phyloP scores from a whole-genome alignment of 2,888 invertebrate genomes.

The Achlya flavicornis region DNA sequence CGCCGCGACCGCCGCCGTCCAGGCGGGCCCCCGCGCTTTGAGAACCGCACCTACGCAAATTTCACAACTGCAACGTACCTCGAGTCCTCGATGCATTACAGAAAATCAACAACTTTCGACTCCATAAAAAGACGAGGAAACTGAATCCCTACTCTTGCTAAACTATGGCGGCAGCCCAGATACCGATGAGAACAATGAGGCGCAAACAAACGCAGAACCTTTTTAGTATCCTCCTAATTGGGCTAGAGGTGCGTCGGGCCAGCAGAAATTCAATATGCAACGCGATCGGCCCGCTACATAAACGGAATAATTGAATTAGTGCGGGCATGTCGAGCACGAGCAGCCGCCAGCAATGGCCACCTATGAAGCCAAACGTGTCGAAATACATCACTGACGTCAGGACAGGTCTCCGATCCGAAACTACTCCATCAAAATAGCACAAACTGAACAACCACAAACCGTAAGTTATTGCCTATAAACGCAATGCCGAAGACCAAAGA shows the following conservation, averaged over 20 bases:
- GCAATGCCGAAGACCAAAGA: conserved; percentile 22
- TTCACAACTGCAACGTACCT: conserved; percentile 68
- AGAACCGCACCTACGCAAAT: conserved; percentile 77
- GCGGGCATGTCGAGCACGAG: conserved; percentile 64
- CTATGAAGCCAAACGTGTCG: conserved; percentile 45
- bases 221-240: conserved; percentile 80
- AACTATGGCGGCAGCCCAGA: conserved; percentile 71
- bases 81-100: conserved; percentile 51
- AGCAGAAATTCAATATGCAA: conserved; percentile 78
- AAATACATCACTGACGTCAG: conserved; percentile 31
- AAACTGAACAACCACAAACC: conserved; percentile 24
- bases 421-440: conserved; percentile 20
- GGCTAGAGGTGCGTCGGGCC: conserved; percentile 63
- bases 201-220: conserved; percentile 72
- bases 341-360: conserved; percentile 50
- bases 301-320: conserved; percentile 80
- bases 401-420: conserved; percentile 15
- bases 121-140: conserved; percentile 80
- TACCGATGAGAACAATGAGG: conserved; percentile 76
- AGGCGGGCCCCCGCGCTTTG: conserved; percentile 74
- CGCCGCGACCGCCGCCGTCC: conserved; percentile 37
- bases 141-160: conserved; percentile 59
- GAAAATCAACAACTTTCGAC: conserved; percentile 78
- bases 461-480: conserved; percentile 35
- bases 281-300: conserved; percentile 73